Evolutionary conservation across 2,888 invertebrate genomes (phyloP).

Genomic region (Leptopilina myrica): DNA sequence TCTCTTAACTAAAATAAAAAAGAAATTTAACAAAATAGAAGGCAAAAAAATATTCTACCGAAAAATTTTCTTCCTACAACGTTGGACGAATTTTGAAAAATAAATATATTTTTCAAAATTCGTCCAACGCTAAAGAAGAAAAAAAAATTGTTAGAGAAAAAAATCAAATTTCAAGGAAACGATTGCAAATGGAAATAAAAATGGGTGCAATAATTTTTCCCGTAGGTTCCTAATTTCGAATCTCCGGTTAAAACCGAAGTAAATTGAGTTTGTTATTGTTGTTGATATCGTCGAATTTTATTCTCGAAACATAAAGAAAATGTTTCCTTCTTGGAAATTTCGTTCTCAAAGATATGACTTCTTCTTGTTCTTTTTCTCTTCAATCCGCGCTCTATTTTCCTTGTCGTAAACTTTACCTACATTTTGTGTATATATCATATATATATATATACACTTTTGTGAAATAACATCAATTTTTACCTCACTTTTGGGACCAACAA

Average conservation of each 20-base stretch:
- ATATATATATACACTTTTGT: not conserved
- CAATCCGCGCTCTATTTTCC: not conserved
- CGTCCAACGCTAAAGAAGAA: no score
- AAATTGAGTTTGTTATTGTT: not conserved
- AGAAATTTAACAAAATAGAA: no score
- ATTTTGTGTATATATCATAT: not conserved
- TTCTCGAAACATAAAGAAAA: not conserved
- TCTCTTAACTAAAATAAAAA: no score
- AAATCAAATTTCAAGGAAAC: not conserved
- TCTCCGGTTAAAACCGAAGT: not conserved
- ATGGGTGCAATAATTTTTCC: not conserved
- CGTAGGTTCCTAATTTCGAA: not conserved
- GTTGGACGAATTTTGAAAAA: no score
- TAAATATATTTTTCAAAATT: no score
- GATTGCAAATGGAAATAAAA: not conserved
- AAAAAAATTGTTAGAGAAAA: no score
- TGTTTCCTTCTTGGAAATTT: not conserved
- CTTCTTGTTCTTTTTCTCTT: not conserved
- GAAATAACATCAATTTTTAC: not conserved
- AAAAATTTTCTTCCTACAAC: no score
- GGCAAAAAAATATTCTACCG: no score
- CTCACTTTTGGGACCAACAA: conserved; percentile 4
- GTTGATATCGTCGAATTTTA: not conserved
- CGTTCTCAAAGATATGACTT: not conserved
- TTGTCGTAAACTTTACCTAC: not conserved